Base-by-base conservation (phyloP, 2,113 vertebrate species). In the Ceyx cyanopectus region DNA sequence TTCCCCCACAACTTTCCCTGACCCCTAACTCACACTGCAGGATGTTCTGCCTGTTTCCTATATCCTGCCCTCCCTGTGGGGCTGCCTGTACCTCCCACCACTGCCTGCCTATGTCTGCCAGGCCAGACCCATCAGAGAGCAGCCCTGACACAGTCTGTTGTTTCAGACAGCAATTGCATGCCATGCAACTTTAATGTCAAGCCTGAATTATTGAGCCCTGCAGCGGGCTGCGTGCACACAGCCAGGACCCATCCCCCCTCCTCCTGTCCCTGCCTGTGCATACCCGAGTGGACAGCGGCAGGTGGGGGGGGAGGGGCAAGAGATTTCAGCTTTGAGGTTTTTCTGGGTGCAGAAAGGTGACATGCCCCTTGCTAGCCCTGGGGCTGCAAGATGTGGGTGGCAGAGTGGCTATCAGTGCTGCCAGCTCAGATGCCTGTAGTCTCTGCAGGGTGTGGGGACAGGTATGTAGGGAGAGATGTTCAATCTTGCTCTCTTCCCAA, bases 171-270 rank as follows among this genome's bases (percentile, higher is more conserved):
- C 63, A 32, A 37, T 45, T 48, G 58, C 79, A 87, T 10, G 1
- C 53, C 84, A 81, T 89, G 77, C 77, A 95, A 90, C n/a, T 95
- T 95, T 93, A 95, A 95, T 91, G 89, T 90, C 62, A 32, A 66
- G 77, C 81, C 89, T 95, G 87, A 94, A 94, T 95, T 93, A 94
- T 34, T 94, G 84, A 94, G 89, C 66, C 66, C 56, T 79, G 84
- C 81, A 81, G 93, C 1, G 2, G 67, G 50, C 62, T 84, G 81
- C 0, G 2, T 63, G 77, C 8, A 1, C 0, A 10, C 19, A 40
- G 69, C 65, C 77, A 84, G 51, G 48, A 89, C 43, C 5, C 22
- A 1, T 22, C 57, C 20, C 19, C 48, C 40, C 43, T 90, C 27
- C 73, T 78, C 69, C 37, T 68, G 48, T 66, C 68, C 51, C 20